Evolutionary conservation across 2,888 invertebrate species (phyloP), one percentile per base, ranked within the genome.

Genomic region (Lymantria dispar): DNA sequence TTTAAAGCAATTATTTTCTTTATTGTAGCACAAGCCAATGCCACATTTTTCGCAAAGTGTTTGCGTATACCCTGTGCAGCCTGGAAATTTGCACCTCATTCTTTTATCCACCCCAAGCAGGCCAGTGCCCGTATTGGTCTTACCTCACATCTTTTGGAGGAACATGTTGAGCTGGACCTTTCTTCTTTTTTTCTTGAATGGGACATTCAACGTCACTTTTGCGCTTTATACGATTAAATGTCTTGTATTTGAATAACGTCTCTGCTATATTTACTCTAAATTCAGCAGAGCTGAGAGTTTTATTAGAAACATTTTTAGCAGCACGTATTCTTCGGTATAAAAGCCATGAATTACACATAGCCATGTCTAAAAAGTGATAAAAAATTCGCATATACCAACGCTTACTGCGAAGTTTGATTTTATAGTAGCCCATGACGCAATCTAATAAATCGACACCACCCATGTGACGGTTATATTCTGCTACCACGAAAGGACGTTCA

Each of bases 121-220:
- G 8, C 30, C 30, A 30, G 30, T 30, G 37, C n/a, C n/a, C n/a
- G n/a, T n/a, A n/a, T n/a, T n/a, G n/a, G n/a, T n/a, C 64, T n/a
- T 41, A 37, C 38, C 60, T 60, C 33, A 61, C 58, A 33, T 62
- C 63, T 41, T 50, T 48, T 45, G 62, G 58, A 29, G 64, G 60
- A 15, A 58, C 12, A 43, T 47, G 7, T 5, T 56, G 50, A 39
- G n/a, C n/a, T n/a, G n/a, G n/a, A n/a, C n/a, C n/a, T n/a, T n/a
- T n/a, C n/a, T n/a, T n/a, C 15, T n/a, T 41, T 52, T 55, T 52
- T 0, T 41, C 47, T 9, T 54, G 45, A 1, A 54, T 50, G 22
- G 44, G 38, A 9, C 11, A 10, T 47, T 54, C 43, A 8, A 50
- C 12, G 8, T 44, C 51, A 13, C 43, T 33, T 38, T n/a, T n/a